Base-by-base conservation (phyloP, 2,797 vertebrate species). In the Pseudochromis fuscus region DNA sequence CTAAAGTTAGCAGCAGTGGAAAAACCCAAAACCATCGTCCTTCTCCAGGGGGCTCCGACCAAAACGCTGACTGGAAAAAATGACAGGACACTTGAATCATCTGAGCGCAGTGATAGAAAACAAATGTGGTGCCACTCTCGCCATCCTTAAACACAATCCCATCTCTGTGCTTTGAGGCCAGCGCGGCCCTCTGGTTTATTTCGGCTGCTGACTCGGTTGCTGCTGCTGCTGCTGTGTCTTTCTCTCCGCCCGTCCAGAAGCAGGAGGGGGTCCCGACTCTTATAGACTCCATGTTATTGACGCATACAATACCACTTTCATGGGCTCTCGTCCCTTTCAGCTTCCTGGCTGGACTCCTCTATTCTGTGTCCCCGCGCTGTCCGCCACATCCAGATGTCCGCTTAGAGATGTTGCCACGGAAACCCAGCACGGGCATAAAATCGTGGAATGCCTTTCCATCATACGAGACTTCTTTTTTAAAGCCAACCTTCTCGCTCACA, bases 41-140 rank as follows among this genome's bases (percentile, higher is more conserved):
- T 89, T 79, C 83, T 89, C 81, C 57, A 81, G 84, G 84, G 86
- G 91, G 82, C 77, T 93, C 78, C 5, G 57, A 88, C 84, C 57
- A 70, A 86, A 87, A 75, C 66, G 55, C 76, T 61, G 67, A 71
- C 83, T 92, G 93, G 93, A 94, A 94, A 94, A 94, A 91, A 81
- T 92, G 89, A 93, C 85, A 92, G 84, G 89, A 91, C 88, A 90
- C 87, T 88, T 86, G 89, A 92, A 91, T 92, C 93, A 87, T 93
- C 86, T 69, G 63, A 85, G 82, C 24, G 24, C 79, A 44, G 81
- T 86, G 88, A 91, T 91, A 89, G 86, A 91, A 92, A 90, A 89
- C 90, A 87, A 88, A 92, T 85, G 86, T 85, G 80, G 83, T 87
- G 84, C 84, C 88, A 82, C 75, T 75, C 80, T 82, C 51, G 56